A percentile compares a stretch with the other conserved stretches of the same genome.
Evolutionary conservation across 2,113 vertebrate genomes (phyloP).

Genomic region (Callochromis pleurospilus): DNA sequence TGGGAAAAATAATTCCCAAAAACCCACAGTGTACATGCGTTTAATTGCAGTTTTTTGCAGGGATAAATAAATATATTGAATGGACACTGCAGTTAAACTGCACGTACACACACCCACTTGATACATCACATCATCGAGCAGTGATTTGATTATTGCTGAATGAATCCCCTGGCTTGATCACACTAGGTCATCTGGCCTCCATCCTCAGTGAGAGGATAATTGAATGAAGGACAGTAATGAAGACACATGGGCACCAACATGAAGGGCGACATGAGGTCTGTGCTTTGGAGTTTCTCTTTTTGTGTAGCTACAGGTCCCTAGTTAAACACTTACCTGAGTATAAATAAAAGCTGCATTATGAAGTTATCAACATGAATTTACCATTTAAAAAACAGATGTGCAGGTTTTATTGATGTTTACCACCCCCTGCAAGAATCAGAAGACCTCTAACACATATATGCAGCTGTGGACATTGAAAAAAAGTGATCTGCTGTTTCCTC

Average conservation of each 20-base stretch:
- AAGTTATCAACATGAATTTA: not conserved
- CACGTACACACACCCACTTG: not conserved
- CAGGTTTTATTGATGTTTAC: not conserved
- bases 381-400: not conserved
- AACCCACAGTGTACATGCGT: not conserved
- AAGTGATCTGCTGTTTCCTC: not conserved
- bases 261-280: slow-evolving; percentile 16
- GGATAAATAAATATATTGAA: not conserved
- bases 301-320: not conserved
- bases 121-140: slow-evolving; percentile 25
- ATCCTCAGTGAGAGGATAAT: slow-evolving; percentile 44
- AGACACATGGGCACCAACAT: slow-evolving; percentile 31
- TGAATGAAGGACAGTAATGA: slow-evolving; percentile 56
- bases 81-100: not conserved
- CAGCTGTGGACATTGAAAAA: not conserved
- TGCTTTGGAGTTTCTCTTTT: not conserved
- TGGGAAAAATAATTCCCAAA: not conserved
- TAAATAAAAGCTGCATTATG: not conserved
- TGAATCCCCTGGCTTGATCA: slow-evolving; percentile 42
- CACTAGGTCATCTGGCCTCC: slow-evolving; percentile 57
- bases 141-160: slow-evolving; percentile 52
- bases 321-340: not conserved
- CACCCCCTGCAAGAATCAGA: not conserved
- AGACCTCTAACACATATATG: not conserved
- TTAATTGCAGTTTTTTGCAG: not conserved